Conservation (phyloP, 2,888 invertebrate species). For the Brachypalpus laphriformis region DNA sequence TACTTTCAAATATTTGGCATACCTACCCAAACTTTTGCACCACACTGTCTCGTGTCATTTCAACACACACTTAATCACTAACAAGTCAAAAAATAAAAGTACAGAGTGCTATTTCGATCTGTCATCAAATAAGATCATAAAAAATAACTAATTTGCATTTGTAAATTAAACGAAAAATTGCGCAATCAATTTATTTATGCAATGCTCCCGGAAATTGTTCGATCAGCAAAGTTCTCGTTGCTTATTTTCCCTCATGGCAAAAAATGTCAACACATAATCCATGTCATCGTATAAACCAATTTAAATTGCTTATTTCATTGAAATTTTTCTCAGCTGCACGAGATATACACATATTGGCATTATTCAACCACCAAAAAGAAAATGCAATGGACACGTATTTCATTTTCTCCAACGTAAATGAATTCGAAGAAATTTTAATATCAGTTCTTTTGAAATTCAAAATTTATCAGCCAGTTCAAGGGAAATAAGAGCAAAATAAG, state of each 20-base stretch:
- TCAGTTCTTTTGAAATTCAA: constrained; percentile 22
- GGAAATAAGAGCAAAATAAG: constrained; percentile 28
- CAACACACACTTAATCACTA: not conserved
- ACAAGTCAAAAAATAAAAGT: not conserved
- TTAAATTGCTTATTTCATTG: constrained; percentile 64
- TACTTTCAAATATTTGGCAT: no score
- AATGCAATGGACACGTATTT: constrained; percentile 30
- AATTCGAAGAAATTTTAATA: not conserved
- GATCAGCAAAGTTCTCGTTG: constrained; percentile 33
- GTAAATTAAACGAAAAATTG: not conserved
- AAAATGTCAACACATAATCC: constrained; percentile 23
- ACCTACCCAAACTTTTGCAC: not conserved
- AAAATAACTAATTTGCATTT: not conserved
- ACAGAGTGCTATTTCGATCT: not conserved
- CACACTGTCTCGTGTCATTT: not conserved
- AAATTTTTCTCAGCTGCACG: constrained; percentile 22
- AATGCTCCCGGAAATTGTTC: constrained; percentile 31
- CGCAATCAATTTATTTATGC: constrained; percentile 39
- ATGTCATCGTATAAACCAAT: constrained; percentile 63
- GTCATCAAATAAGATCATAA: not conserved
- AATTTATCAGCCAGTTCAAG: not conserved
- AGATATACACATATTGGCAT: not conserved
- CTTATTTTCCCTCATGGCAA: constrained; percentile 17
- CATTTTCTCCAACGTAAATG: not conserved
- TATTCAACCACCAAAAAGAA: not conserved